A percentile compares a stretch with the other conserved stretches of the same genome.
Conservation (phyloP, 2,797 vertebrate species). For the Poecilia velifera region DNA sequence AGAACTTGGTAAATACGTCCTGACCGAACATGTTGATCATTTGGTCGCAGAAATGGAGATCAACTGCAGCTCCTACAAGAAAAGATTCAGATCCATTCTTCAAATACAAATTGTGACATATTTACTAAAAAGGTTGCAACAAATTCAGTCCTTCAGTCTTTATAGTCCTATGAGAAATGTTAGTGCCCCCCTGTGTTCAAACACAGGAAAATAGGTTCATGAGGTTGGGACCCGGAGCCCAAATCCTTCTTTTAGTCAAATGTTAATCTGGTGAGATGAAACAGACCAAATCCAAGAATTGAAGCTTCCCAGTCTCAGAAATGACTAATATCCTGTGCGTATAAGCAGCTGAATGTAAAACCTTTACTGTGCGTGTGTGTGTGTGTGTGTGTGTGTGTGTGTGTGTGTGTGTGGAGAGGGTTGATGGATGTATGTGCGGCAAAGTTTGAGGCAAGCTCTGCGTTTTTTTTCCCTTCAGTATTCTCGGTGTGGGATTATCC, state of each 20-base stretch:
- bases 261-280: not conserved
- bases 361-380: not conserved
- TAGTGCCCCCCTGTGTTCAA: slow-evolving; percentile 43
- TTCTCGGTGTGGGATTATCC: slow-evolving; percentile 78
- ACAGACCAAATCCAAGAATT: not conserved
- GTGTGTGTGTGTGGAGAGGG: not conserved
- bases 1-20: slow-evolving; percentile 1
- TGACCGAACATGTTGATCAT: not conserved
- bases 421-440: not conserved
- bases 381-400: not conserved
- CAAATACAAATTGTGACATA: slow-evolving; percentile 17
- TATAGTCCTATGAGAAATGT: slow-evolving; percentile 20
- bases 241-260: slow-evolving; percentile 1
- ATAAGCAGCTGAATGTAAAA: not conserved
- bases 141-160: slow-evolving; percentile 9
- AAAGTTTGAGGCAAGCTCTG: slow-evolving; percentile 12
- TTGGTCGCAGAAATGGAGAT: slow-evolving; percentile 4
- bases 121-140: slow-evolving; percentile 17
- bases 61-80: slow-evolving; percentile 12
- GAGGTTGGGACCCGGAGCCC: not conserved
- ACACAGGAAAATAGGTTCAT: slow-evolving; percentile 30
- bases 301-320: slow-evolving; percentile 8
- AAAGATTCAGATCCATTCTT: slow-evolving; percentile 19
- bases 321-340: slow-evolving; percentile 10
- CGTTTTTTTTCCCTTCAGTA: not conserved